These are phyloP conservation scores for Allygus modestus DNA, from an alignment of 2,888 invertebrate species.

Conservation along the genomic window DNA sequence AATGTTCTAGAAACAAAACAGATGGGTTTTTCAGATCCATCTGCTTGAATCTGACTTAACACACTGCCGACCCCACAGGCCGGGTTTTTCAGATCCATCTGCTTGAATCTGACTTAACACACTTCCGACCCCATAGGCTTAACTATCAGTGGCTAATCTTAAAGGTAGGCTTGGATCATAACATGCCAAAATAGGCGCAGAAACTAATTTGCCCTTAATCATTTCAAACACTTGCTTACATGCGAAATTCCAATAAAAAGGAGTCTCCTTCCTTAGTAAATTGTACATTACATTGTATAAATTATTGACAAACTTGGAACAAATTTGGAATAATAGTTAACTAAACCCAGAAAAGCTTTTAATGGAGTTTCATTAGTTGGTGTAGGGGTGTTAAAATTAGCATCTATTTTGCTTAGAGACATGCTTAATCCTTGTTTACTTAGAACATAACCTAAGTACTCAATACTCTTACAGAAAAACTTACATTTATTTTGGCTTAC, in stretches of 20 bases:
- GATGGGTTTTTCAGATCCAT: slow-evolving; percentile 35
- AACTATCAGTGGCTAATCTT: too few relatives aligned
- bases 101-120: too few relatives aligned
- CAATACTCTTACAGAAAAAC: slow-evolving; percentile 33
- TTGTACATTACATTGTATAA: too few relatives aligned
- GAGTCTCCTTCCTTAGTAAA: not conserved
- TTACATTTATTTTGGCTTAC: not conserved
- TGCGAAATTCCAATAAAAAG: not conserved
- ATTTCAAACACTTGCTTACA: not conserved
- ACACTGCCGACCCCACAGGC: too few relatives aligned
- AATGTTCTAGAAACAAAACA: slow-evolving; percentile 28
- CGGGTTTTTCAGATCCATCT: too few relatives aligned
- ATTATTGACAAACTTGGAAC: too few relatives aligned
- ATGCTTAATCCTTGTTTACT: slow-evolving; percentile 27
- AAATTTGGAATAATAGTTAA: too few relatives aligned
- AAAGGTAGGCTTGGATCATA: slow-evolving; percentile 39
- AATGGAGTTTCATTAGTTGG: not conserved
- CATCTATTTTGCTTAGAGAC: slow-evolving; percentile 7
- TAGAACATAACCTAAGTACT: slow-evolving; percentile 43
- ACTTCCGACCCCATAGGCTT: slow-evolving; percentile 45
- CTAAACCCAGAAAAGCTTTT: too few relatives aligned
- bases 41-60: not conserved
- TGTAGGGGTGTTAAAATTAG: slow-evolving; percentile 8
- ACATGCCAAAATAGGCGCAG: slow-evolving; percentile 24
- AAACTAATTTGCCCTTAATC: slow-evolving; percentile 35